A percentile compares a stretch with the other conserved stretches of the same genome.
These are phyloP conservation scores for Pseudochirops cupreus DNA, from an alignment of 2,797 vertebrate genomes.

Conservation along the genomic window DNA sequence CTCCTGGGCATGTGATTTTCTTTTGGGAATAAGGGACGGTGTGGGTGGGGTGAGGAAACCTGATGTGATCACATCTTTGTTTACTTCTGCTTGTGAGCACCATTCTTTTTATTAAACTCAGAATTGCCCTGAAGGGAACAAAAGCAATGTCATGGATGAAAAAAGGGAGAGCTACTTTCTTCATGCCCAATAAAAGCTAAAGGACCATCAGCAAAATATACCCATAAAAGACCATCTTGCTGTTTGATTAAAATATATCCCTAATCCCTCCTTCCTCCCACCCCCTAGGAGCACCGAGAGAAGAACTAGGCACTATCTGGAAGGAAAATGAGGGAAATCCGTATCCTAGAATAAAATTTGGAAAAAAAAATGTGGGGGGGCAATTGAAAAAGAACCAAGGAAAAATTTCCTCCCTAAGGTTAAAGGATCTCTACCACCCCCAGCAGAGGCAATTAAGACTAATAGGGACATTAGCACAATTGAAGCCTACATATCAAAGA, in stretches of 20 bases:
- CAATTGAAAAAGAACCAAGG: constrained; percentile 47
- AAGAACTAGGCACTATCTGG: not conserved
- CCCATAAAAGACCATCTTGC: not conserved
- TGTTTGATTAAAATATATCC: not conserved
- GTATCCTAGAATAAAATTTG: not conserved
- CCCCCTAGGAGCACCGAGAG: not conserved
- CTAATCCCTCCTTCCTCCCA: not conserved
- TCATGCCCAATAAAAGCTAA: constrained; percentile 46
- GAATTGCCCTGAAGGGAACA: constrained; percentile 7
- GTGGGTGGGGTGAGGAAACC: not conserved
- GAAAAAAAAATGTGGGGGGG: constrained; percentile 38
- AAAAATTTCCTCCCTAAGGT: constrained; percentile 24
- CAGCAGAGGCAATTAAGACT: constrained; percentile 67
- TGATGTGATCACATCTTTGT: not conserved
- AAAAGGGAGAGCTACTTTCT: not conserved
- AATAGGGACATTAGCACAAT: constrained; percentile 55
- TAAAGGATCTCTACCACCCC: constrained; percentile 57
- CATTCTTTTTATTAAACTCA: constrained; percentile 57
- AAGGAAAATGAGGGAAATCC: constrained; percentile 53
- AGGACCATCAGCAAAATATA: not conserved
- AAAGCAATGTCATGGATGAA: not conserved
- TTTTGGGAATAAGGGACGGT: not conserved
- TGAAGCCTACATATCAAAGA: constrained; percentile 54
- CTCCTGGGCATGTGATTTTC: not conserved
- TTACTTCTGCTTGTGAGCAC: not conserved